Evolutionary conservation across 2,113 vertebrate genomes (phyloP).

Genomic region (Formicarius rufipectus): DNA sequence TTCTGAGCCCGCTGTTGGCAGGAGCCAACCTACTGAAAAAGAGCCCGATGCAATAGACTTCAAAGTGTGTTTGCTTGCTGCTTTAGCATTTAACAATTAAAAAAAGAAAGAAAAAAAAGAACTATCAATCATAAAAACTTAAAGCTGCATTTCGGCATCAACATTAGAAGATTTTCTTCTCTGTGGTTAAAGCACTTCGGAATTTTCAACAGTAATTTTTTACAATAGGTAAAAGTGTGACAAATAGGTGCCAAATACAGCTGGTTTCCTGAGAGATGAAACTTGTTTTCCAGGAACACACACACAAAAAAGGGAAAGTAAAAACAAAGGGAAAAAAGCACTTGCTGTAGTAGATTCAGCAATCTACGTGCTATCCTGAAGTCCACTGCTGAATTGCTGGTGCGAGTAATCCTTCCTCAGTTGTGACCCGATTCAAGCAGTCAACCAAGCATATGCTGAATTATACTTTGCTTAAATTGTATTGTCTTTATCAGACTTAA

Average conservation of each 20-base stretch:
- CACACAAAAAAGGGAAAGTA: neutral
- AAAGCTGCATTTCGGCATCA: conserved; percentile 36
- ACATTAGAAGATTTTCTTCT: neutral
- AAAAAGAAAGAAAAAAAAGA: neutral
- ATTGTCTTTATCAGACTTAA: neutral
- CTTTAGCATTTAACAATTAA: conserved; percentile 22
- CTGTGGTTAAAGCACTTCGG: neutral
- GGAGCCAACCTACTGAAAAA: conserved; percentile 38
- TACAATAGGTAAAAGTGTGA: neutral
- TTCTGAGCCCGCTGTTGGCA: conserved; percentile 63
- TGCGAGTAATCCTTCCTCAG: neutral
- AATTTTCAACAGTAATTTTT: neutral
- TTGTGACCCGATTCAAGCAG: neutral
- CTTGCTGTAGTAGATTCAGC: neutral
- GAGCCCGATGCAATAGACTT: conserved; percentile 9
- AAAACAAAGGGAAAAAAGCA: neutral
- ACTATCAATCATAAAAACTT: conserved; percentile 11
- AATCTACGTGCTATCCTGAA: neutral
- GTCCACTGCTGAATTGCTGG: neutral
- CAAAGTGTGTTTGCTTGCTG: conserved; percentile 8
- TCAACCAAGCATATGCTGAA: neutral
- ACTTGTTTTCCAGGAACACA: neutral
- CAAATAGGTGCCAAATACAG: neutral
- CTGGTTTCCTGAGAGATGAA: conserved; percentile 1
- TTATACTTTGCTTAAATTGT: neutral